phyloP scores from a whole-genome alignment of 2,797 vertebrate genomes.

The Cirrhinus molitorella region DNA sequence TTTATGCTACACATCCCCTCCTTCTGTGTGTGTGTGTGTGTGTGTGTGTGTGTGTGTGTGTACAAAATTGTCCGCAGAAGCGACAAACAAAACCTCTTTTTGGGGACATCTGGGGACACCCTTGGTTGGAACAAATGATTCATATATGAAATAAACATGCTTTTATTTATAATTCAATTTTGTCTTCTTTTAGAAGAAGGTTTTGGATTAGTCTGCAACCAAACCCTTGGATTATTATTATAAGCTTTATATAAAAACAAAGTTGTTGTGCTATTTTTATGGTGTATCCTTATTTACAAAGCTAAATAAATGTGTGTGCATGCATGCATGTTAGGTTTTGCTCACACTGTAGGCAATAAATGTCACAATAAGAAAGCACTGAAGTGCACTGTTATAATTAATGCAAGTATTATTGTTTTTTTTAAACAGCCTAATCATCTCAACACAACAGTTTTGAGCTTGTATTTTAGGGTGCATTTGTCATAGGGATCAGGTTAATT shows the following conservation, averaged over 20 bases:
- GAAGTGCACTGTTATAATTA: neutral
- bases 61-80: neutral
- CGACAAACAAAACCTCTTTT: neutral
- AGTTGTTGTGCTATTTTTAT: neutral
- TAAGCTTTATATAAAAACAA: neutral
- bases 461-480: conserved; percentile 25
- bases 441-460: neutral
- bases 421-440: neutral
- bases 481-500: neutral
- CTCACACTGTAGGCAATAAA: neutral
- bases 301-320: neutral
- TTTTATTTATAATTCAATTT: neutral
- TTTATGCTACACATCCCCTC: conserved; percentile 16
- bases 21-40: neutral
- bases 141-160: neutral
- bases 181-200: neutral
- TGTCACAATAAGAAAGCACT: neutral
- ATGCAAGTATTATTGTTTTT: neutral
- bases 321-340: neutral
- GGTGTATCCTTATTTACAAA: neutral
- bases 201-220: neutral
- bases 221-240: neutral
- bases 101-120: conserved; percentile 23
- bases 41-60: neutral
- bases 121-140: neutral